Evolutionary conservation across 2,888 invertebrate species (phyloP), one percentile per base, ranked within the genome.

Genomic region (Antheraea assamensis): DNA sequence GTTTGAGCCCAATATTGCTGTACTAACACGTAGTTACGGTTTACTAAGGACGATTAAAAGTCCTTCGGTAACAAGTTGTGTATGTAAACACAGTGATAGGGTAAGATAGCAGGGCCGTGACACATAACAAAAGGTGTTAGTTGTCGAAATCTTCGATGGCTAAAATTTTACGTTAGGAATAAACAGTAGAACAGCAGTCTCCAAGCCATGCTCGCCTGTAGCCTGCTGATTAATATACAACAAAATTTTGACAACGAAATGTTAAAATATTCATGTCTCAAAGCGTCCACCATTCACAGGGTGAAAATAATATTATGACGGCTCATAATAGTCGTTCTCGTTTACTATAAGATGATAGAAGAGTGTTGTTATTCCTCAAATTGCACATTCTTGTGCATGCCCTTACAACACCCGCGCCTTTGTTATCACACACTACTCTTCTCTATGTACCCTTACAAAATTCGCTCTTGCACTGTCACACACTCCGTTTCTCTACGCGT

Each of bases 31-130:
- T 21, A 68, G 77, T 77, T 78, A 72, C 52, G 55, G 78, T 76
- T 78, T 77, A 74, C 75, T 74, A 64, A 77, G 76, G 74, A 70
- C 74, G 75, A 70, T 76, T 76, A 73, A 70, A 73, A 21, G 35
- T n/a, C 35, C 68, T 35, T 68, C 31, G 35, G 21, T 31, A 68
- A 35, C 35, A 35, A 35, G 35, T 35, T 3, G 68, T 1, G 21
- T n/a, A n/a, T 35, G 68, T 68, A 66, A 17, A 66, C 66, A 7
- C 7, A 21, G 66, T 4, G 66, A 19, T 3, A 19, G 66, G 30
- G 3, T 24, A 61, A 24, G 15, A 61, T 27, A 4, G 10, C 13
- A 13, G 1, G 13, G 8, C 42, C 42, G 2, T 42, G 42, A 13
- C 13, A 42, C 13, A 42, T 13, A 13, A 13, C 8, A 13, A 1